Evolutionary conservation across 2,888 invertebrate genomes (phyloP), one percentile per base, ranked within the genome.

Genomic region (Oxyscelio sp.): DNA sequence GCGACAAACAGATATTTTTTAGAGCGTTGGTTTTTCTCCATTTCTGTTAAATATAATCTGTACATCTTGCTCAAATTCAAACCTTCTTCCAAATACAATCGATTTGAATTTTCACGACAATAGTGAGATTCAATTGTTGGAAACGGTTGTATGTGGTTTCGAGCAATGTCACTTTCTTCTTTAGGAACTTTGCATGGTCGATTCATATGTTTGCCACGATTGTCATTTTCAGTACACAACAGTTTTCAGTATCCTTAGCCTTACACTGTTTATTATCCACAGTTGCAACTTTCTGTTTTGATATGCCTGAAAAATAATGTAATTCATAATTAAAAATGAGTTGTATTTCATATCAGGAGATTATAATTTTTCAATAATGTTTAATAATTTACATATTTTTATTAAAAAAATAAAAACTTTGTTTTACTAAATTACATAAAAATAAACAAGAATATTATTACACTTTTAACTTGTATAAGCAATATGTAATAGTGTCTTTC

Each of bases 91-190:
- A 83, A 48, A 54, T 83, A 83, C 70, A 83, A 45, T 45, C 59
- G 77, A n/a, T 70, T 54, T n/a, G 45, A 56, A 11, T 45, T 43
- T 50, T 40, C 40, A 61, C 78, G 19, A 61, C 74, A 81, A 58
- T 81, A 78, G 48, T 81, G 83, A 5, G 86, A 83, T 31, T 83
- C 77, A 59, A 86, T 70, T 48, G 59, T 71, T 27, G 81, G 70
- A 82, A 86, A 85, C 52, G 78, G 61, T 40, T 63, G 50, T 31
- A 87, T 85, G 58, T 87, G 85, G 27, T 79, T 19, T 38, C 56
- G 24, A 31, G 85, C 66, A 66, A 52, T 65, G 15, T 86, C 54
- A 43, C 63, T 66, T 58, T 70, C 58, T 31, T 75, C 45, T 11
- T 75, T 78, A 52, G 68, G 48, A 52, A 45, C 74, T 70, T 78